These are phyloP conservation scores for Hypsopygia costalis DNA, from an alignment of 2,888 invertebrate genomes.

Conservation along the genomic window DNA sequence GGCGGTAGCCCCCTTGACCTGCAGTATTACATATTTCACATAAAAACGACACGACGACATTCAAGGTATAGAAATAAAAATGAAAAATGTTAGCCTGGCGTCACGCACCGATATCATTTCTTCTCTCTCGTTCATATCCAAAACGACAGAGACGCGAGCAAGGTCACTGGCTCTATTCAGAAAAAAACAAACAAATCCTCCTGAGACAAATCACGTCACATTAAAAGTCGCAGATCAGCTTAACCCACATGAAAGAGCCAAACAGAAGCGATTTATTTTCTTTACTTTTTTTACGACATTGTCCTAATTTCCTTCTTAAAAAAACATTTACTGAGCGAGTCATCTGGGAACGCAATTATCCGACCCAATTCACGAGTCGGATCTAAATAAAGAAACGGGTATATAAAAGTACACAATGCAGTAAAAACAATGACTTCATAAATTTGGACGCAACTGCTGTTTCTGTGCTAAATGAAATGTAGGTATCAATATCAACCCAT, in stretches of 20 bases:
- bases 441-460: too few species aligned
- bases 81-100: too few species aligned
- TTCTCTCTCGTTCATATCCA: too few species aligned
- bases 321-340: constrained; percentile 17
- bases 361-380: constrained; percentile 33
- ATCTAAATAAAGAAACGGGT: constrained; percentile 14
- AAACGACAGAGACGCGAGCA: too few species aligned
- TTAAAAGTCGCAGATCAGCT: constrained; percentile 7
- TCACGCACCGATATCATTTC: too few species aligned
- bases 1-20: too few species aligned
- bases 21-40: too few species aligned
- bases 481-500: too few species aligned
- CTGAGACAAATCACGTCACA: constrained; percentile 7
- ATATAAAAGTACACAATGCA: background rate
- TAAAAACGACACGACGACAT: too few species aligned
- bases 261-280: constrained; percentile 12
- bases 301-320: constrained; percentile 21
- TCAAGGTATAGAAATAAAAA: too few species aligned
- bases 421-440: background rate
- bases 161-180: too few species aligned
- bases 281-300: constrained; percentile 7
- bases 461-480: too few species aligned
- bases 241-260: constrained; percentile 17
- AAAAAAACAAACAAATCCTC: constrained; percentile 4
- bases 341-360: constrained; percentile 29